Evolutionary conservation across 2,888 invertebrate species (phyloP), one percentile per base, ranked within the genome.

Genomic region (Vanessa cardui): DNA sequence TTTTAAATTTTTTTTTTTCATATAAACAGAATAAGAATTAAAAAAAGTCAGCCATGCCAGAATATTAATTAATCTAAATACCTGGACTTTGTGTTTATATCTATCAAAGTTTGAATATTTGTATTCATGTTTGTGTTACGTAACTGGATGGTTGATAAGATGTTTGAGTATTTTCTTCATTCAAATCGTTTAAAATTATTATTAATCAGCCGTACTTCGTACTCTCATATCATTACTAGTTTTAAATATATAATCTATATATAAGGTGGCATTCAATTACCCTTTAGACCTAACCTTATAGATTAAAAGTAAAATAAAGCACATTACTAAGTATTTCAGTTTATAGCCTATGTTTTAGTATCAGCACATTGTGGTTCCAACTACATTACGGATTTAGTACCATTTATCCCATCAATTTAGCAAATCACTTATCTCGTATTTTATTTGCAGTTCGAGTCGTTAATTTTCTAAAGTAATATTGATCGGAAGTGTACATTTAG

Each of bases 361-460:
- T 63, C 59, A 45, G 50, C 39, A 72, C 69, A 72, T 69, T 72
- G 71, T 72, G 68, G 68, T 62, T 58, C 26, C 64, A 46, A 66
- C 47, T 59, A 68, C 64, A 71, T 72, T 71, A 69, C 64, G 61
- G 66, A 69, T 75, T 76, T 76, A 75, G 65, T 68, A 58, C 70
- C 65, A 61, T 72, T 72, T 69, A 72, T 66, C 68, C 66, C 62
- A 65, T 64, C 69, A 60, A 66, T 71, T 72, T 61, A 66, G 65
- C 64, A 66, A 69, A 70, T 72, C 65, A 66, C 66, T 66, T 62
- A 64, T 63, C 50, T 44, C 26, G 62, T 52, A 47, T 60, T 59
- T 63, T 67, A 73, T 73, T 71, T 71, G 65, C 65, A 65, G 60
- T 60, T 65, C 46, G 26, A 60, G 45, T 65, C 52, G 65, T 60